Percentiles rank a stretch among this genome's conserved stretches.
phyloP scores from a whole-genome alignment of 2,888 invertebrate species.

The Dastarcus helophoroides region DNA sequence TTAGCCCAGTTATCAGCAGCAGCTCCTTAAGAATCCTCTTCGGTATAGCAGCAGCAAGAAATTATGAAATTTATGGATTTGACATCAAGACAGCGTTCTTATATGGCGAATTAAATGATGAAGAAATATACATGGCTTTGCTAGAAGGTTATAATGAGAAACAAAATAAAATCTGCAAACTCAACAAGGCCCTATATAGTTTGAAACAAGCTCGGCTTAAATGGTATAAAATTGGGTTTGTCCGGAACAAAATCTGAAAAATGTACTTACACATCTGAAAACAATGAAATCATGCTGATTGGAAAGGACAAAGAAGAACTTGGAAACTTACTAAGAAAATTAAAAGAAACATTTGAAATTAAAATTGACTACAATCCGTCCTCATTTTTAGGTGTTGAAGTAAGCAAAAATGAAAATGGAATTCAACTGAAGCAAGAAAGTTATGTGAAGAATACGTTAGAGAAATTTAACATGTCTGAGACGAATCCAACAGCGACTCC shows the following conservation, averaged over 20 bases:
- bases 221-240: too few relatives aligned
- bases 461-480: too few relatives aligned
- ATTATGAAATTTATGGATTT: neutral
- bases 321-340: neutral
- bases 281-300: too few relatives aligned
- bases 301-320: neutral
- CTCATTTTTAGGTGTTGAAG: too few relatives aligned
- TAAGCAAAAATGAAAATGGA: too few relatives aligned
- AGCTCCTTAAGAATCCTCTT: neutral
- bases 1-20: neutral
- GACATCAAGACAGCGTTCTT: neutral
- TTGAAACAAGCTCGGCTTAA: neutral
- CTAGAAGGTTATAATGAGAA: neutral
- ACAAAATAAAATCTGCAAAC: neutral
- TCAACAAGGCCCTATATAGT: conserved; percentile 1
- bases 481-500: too few relatives aligned
- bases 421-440: too few relatives aligned
- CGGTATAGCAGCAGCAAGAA: neutral
- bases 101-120: neutral
- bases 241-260: too few relatives aligned
- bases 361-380: too few relatives aligned
- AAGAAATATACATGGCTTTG: neutral
- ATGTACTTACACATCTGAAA: too few relatives aligned
- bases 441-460: too few relatives aligned
- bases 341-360: conserved; percentile 3